Evolutionary conservation across 2,113 vertebrate genomes (phyloP), one percentile per base, ranked within the genome.

Genomic region (Pelecanus crispus): DNA sequence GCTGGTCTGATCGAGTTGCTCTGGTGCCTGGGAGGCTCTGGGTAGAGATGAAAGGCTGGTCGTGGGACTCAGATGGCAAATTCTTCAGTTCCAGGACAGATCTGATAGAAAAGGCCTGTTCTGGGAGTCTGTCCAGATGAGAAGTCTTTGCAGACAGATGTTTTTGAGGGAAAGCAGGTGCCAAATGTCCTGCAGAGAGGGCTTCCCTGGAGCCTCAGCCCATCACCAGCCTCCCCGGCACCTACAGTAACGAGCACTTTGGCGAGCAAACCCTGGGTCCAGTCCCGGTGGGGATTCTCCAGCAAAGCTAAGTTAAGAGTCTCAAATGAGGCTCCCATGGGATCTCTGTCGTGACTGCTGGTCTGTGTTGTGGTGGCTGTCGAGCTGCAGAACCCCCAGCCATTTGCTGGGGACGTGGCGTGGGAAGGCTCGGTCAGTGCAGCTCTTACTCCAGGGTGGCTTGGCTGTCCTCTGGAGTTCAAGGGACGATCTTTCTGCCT

Each of bases 271-370:
- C 38, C 12, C 14, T 34, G 18, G 4, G 3, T 4, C 58, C 8
- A 3, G 8, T 88, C 8, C 28, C 28, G 8, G 11, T 0, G 0
- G 12, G 13, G 11, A 9, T 94, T 96, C 11, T 92, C 13, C 55
- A 88, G 36, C 34, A 28, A 83, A 17, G 17, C 24, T 34, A 61
- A 36, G 22, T 72, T 47, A 61, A 45, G 21, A 20, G 7, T 88
- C 32, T 72, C 14, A n/a, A 2, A 13, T 59, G 17, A 38, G 17
- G 21, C 36, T 88, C 1, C 34, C 0, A 0, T 22, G 61, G 59
- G n/a, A 47, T 73, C n/a, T 90, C 34, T 0, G 1, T 28, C 0
- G 0, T 44, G 34, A 16, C 24, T 61, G n/a, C n/a, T 73, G 26
- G 5, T 77, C 31, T 86, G 26, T 59, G 50, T 56, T 0, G 0